A percentile compares a stretch with the other conserved stretches of the same genome.
phyloP scores from a whole-genome alignment of 2,888 invertebrate species.

The Prionchulus punctatus region DNA sequence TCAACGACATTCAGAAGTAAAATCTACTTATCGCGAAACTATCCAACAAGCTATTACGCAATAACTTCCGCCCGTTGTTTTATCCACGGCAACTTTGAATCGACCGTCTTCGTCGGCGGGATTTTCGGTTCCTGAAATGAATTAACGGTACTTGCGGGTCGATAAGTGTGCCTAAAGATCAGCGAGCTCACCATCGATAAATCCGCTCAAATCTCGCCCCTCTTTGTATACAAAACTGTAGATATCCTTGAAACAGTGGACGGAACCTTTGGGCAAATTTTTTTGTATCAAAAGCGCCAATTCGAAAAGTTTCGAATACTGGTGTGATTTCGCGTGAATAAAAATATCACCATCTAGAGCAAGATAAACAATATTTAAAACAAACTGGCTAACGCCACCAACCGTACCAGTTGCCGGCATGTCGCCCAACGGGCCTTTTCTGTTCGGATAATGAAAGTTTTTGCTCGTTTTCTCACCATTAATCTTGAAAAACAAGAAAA shows the following conservation, averaged over 20 bases:
- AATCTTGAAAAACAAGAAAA: conserved; percentile 22
- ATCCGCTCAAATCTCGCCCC: conserved; percentile 34
- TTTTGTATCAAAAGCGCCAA: conserved; percentile 25
- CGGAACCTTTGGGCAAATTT: conserved; percentile 26
- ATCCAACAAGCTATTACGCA: conserved; percentile 20
- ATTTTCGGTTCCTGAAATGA: conserved; percentile 33
- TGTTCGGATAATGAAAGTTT: conserved; percentile 25
- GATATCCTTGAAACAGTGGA: conserved; percentile 30
- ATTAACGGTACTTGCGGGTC: too few relatives aligned
- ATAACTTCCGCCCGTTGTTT: conserved; percentile 33
- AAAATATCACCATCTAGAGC: conserved; percentile 33
- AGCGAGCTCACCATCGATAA: conserved; percentile 36
- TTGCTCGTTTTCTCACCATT: too few relatives aligned
- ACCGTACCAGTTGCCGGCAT: conserved; percentile 33
- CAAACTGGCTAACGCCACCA: too few relatives aligned
- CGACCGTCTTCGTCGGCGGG: conserved; percentile 32
- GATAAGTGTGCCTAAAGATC: too few relatives aligned
- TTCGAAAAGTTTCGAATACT: conserved; percentile 32
- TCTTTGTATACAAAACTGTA: conserved; percentile 34
- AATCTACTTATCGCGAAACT: background rate
- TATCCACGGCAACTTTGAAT: conserved; percentile 30
- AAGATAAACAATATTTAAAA: too few relatives aligned
- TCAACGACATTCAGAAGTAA: background rate
- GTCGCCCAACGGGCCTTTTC: conserved; percentile 31
- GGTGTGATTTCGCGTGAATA: conserved; percentile 33